These are phyloP conservation scores for Bothrops jararaca DNA, from an alignment of 2,113 vertebrate species.

Conservation along the genomic window DNA sequence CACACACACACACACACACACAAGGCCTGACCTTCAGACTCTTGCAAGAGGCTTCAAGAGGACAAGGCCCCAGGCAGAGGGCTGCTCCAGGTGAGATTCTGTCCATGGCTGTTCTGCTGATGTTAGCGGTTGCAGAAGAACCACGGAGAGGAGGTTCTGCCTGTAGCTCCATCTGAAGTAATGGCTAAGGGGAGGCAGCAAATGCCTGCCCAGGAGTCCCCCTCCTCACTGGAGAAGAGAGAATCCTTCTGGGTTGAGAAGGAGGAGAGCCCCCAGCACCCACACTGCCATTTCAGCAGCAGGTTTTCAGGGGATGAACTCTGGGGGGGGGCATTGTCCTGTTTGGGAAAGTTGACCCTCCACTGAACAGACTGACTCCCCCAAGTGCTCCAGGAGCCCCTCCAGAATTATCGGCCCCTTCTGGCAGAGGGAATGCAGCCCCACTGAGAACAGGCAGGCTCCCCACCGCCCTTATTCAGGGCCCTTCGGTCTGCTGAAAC, in stretches of 20 bases:
- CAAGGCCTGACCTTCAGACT: neutral
- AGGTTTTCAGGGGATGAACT: neutral
- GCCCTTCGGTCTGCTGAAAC: neutral
- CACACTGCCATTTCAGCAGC: neutral
- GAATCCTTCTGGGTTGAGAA: neutral
- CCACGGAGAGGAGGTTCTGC: neutral
- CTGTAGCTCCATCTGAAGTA: neutral
- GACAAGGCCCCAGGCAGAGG: neutral
- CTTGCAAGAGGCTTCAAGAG: neutral
- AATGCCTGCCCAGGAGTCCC: neutral
- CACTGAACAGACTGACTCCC: neutral
- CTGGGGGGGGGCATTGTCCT: neutral
- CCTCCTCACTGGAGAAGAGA: too few relatives aligned
- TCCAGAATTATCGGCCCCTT: neutral
- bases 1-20: neutral
- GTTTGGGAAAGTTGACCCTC: neutral
- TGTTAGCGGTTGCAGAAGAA: neutral
- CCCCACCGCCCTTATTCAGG: neutral
- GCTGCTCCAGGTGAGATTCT: neutral
- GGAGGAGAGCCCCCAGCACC: neutral
- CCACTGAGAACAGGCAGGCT: neutral
- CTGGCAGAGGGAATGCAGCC: neutral
- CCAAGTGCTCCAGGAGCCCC: neutral
- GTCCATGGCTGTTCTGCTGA: neutral
- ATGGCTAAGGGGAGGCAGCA: neutral